Evolutionary conservation across 2,888 invertebrate genomes (phyloP), one percentile per base, ranked within the genome.

Genomic region (Lordiphosa andalusiaca): DNA sequence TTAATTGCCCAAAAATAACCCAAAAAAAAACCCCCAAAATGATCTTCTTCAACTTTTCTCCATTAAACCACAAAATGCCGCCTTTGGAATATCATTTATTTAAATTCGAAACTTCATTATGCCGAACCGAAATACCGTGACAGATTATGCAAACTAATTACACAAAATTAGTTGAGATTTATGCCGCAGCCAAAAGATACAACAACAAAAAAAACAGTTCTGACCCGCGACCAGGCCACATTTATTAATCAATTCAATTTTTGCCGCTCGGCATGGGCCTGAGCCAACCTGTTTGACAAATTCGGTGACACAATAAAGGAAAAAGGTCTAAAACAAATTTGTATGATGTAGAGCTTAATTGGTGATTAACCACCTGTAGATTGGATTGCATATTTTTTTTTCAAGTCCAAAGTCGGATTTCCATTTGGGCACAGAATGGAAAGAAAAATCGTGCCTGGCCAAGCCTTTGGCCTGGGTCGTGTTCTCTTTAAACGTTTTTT

Each of bases 311-410:
- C 71, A 73, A 81, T 68, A 75, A 65, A 57, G 60, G 69, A 39
- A 44, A 46, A 74, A 71, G 66, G 73, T 37, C 38, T 53, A 78
- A 82, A 75, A 88, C 88, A 88, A 88, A 88, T 88, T 87, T 86
- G 73, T 76, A 73, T 82, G 78, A 84, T 88, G 88, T 88, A 82
- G 80, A 69, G 84, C 84, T 88, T 88, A 88, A 88, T 88, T 88
- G 88, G 86, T 85, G 87, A 88, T 88, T 88, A 87, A 86, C 86
- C 86, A 86, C 88, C 88, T 87, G 85, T 80, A 85, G 85, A 71
- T 76, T 54, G 73, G 70, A 66, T 66, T 72, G 72, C 66, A 74
- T 75, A 63, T 35, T 53, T 16, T 48, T 16, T 48, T 38, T 35
- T 59, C 59, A 51, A 6, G 21, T 35, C 19, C 21, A 4, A 38